Conservation (phyloP, 2,797 vertebrate genomes). For the Strix occidentalis region DNA sequence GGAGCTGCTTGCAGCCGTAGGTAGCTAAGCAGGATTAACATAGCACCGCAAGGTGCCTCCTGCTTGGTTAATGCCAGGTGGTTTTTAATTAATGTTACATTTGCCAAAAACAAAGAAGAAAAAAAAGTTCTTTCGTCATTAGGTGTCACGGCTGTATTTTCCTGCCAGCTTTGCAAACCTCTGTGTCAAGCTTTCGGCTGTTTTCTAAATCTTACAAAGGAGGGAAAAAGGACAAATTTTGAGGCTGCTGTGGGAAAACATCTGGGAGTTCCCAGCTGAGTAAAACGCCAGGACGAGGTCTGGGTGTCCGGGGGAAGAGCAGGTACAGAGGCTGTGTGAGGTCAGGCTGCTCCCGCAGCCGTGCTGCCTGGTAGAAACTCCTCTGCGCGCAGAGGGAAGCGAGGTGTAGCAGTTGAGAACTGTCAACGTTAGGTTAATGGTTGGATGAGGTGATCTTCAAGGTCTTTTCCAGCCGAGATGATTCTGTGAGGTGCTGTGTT, state of each 20-base stretch:
- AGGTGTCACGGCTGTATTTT: background rate
- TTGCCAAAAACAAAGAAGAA: background rate
- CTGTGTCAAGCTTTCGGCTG: background rate
- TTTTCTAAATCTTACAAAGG: background rate
- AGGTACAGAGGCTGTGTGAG: fast-evolving
- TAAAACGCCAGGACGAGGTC: background rate
- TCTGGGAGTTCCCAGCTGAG: background rate
- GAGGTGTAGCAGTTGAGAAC: no score
- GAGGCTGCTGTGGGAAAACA: background rate
- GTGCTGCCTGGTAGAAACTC: fast-evolving
- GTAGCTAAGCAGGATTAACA: background rate
- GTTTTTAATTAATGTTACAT: background rate
- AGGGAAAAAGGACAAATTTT: background rate
- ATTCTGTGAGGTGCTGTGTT: background rate
- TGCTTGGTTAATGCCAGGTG: background rate
- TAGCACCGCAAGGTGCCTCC: background rate
- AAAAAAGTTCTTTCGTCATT: background rate
- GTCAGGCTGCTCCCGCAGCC: background rate
- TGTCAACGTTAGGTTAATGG: no score
- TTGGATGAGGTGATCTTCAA: no score
- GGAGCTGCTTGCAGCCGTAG: background rate
- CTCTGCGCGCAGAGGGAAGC: background rate
- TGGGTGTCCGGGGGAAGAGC: background rate
- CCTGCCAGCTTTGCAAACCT: background rate
- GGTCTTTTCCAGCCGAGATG: no score